A percentile compares a stretch with the other conserved stretches of the same genome.
phyloP scores from a whole-genome alignment of 2,888 invertebrate species.

The Cephus nigrinus region DNA sequence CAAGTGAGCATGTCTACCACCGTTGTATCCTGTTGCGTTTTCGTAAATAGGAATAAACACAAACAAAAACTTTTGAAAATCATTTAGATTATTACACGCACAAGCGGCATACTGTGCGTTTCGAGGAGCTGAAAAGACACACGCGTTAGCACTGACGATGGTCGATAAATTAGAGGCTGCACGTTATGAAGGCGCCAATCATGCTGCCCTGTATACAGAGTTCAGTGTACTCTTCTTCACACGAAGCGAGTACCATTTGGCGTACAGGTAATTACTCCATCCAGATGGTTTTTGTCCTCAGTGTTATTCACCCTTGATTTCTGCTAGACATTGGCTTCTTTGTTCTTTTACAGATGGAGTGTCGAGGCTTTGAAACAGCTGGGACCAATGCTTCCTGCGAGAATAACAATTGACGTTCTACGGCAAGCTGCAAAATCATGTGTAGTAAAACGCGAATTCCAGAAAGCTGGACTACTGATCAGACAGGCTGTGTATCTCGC shows the following conservation, averaged over 20 bases:
- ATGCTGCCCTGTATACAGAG: conserved; percentile 83
- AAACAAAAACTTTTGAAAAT: conserved; percentile 5
- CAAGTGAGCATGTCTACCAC: conserved; percentile 71
- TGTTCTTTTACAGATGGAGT: conserved; percentile 76
- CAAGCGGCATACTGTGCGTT: conserved; percentile 87
- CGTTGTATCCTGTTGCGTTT: conserved; percentile 4
- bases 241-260: conserved; percentile 83
- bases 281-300: neutral
- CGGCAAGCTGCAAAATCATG: conserved; percentile 90
- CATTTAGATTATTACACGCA: conserved; percentile 81
- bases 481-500: conserved; percentile 83
- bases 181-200: conserved; percentile 50
- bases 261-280: conserved; percentile 69
- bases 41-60: neutral
- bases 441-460: conserved; percentile 88
- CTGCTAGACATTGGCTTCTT: neutral
- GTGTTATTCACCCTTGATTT: neutral
- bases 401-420: conserved; percentile 83
- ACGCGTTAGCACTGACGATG: conserved; percentile 70
- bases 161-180: conserved; percentile 68
- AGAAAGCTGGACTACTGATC: conserved; percentile 83
- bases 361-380: conserved; percentile 79
- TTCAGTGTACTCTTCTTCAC: conserved; percentile 86
- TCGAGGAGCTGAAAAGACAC: conserved; percentile 80
- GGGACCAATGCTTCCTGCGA: conserved; percentile 72